phyloP scores from a whole-genome alignment of 1,140 invertebrate species.

The Ylistrum balloti region DNA sequence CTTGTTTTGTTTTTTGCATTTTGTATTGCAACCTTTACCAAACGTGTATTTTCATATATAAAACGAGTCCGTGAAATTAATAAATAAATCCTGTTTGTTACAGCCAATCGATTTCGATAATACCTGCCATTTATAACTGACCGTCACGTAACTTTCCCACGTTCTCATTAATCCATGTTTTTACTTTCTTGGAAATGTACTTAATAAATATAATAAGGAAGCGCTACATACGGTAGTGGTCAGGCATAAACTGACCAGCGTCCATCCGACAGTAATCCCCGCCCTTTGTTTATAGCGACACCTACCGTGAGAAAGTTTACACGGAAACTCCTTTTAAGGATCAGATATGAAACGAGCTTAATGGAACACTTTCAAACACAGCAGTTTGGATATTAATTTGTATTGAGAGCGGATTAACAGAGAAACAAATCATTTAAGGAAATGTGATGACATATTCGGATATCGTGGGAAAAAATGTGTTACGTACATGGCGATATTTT shows the following conservation, averaged over 20 bases:
- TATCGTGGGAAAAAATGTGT: constrained; percentile 14
- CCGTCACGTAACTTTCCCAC: not conserved
- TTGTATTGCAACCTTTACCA: no score
- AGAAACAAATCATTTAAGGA: constrained; percentile 4
- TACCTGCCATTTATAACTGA: not conserved
- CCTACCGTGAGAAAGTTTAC: constrained; percentile 37
- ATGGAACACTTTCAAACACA: constrained; percentile 29
- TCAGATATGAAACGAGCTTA: not conserved
- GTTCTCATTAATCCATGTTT: not conserved
- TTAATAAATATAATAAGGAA: constrained; percentile 12
- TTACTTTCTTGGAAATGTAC: not conserved
- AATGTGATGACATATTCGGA: constrained; percentile 14
- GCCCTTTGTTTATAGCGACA: not conserved
- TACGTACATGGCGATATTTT: not conserved
- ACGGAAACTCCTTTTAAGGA: not conserved
- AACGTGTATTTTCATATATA: not conserved
- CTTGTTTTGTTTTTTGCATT: no score
- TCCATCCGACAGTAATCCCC: not conserved
- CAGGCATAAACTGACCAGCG: not conserved
- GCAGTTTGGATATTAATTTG: not conserved
- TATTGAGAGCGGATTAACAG: not conserved
- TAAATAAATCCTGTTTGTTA: no score
- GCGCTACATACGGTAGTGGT: not conserved
- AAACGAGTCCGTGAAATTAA: not conserved
- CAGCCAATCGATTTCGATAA: not conserved